Conservation (phyloP, 2,113 vertebrate species). For the Corythaixoides concolor region DNA sequence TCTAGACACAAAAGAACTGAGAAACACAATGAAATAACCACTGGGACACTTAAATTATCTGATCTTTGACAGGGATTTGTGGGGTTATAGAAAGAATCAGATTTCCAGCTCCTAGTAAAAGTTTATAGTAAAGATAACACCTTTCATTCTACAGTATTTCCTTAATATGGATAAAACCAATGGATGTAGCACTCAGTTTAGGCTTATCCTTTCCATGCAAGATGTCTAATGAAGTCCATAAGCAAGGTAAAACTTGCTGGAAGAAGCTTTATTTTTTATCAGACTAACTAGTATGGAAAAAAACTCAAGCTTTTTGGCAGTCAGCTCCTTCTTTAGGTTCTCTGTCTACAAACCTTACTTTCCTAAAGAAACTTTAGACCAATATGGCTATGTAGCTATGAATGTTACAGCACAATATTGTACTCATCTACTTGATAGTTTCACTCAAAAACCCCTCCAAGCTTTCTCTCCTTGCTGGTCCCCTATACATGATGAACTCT, state of each 20-base stretch:
- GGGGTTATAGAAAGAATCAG: neutral
- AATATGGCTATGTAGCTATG: neutral
- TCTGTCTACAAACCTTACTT: neutral
- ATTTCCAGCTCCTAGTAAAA: neutral
- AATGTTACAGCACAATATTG: neutral
- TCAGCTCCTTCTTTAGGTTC: neutral
- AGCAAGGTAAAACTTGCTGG: neutral
- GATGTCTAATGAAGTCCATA: neutral
- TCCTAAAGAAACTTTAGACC: neutral
- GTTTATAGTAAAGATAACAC: neutral
- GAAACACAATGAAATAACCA: neutral
- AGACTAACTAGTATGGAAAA: neutral
- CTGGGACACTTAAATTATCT: neutral
- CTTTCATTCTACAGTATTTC: neutral
- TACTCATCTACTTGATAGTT: neutral
- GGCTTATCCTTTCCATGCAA: neutral
- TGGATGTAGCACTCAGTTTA: neutral
- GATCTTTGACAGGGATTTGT: neutral
- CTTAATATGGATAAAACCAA: neutral
- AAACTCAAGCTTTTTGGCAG: neutral
- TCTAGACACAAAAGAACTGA: neutral
- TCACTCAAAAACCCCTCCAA: neutral
- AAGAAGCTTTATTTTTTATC: neutral
- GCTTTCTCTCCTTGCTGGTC: neutral
- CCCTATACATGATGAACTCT: neutral